Evolutionary conservation across 2,113 vertebrate genomes (phyloP).

Genomic region (Neodon shergylaensis): DNA sequence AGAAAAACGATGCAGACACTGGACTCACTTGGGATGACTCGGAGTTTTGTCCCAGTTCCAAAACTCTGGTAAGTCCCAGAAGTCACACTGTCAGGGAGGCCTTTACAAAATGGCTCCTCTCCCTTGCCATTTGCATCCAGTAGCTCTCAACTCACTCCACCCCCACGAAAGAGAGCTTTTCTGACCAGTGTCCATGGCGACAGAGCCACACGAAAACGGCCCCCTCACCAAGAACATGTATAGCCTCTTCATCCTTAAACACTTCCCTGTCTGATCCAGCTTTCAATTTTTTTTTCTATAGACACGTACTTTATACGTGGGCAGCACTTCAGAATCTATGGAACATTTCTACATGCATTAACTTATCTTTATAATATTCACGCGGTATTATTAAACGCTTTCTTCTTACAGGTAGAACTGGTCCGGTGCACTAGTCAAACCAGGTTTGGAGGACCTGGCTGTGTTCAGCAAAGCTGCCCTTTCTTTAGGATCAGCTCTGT

Average conservation of each 20-base stretch:
- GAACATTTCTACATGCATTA: background rate
- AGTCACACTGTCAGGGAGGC: slow-evolving; percentile 3
- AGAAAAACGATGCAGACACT: background rate
- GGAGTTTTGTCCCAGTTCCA: slow-evolving; percentile 68
- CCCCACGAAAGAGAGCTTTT: background rate
- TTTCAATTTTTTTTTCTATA: background rate
- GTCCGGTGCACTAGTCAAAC: background rate
- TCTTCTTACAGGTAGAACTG: slow-evolving; percentile 29
- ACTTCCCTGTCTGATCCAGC: background rate
- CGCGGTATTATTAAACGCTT: background rate
- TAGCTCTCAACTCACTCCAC: background rate
- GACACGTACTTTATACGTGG: background rate
- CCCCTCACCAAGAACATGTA: too few relatives aligned
- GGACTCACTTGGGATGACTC: slow-evolving; percentile 65
- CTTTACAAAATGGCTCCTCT: slow-evolving; percentile 65
- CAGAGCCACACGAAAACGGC: too few relatives aligned
- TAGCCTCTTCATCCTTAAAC: background rate
- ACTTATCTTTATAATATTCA: slow-evolving; percentile 41
- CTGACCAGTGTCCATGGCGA: too few relatives aligned
- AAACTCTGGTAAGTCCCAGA: slow-evolving; percentile 33
- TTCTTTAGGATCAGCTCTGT: background rate
- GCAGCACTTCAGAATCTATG: background rate
- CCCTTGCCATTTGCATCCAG: background rate
- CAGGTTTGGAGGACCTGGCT: background rate
- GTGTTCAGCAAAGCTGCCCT: background rate